Percentiles rank a stretch among this genome's conserved stretches.
phyloP scores from a whole-genome alignment of 2,888 invertebrate species.

The Chaetogeoica ovagalla region DNA sequence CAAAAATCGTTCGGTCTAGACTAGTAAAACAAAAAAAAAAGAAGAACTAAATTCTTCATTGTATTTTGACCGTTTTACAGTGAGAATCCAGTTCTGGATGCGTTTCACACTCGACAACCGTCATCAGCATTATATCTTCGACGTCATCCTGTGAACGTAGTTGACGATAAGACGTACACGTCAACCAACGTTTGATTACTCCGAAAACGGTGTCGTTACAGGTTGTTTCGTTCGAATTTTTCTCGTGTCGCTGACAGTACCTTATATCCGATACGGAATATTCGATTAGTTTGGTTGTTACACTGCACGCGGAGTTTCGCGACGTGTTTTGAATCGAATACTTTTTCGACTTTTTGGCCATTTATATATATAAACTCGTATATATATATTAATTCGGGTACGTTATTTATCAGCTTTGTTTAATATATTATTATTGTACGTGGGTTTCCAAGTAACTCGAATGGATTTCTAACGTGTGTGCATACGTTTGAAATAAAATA shows the following conservation, averaged over 20 bases:
- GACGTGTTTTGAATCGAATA: neutral
- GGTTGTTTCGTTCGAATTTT: too few species aligned
- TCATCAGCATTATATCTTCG: neutral
- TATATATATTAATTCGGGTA: too few species aligned
- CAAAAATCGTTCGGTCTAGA: too few species aligned
- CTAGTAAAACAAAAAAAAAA: too few species aligned
- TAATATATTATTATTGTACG: too few species aligned
- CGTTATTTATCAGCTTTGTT: neutral
- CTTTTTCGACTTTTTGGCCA: too few species aligned
- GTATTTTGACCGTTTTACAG: neutral
- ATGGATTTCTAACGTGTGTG: too few species aligned
- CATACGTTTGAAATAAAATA: too few species aligned
- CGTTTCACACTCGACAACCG: neutral
- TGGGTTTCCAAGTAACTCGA: too few species aligned
- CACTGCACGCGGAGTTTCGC: neutral
- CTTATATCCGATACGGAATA: neutral
- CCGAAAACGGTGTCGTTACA: neutral
- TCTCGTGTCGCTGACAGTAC: slow-evolving; percentile 4
- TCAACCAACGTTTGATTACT: neutral
- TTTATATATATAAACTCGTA: too few species aligned
- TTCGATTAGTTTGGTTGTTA: neutral
- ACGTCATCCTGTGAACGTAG: neutral
- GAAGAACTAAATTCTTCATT: too few species aligned
- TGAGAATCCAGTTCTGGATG: neutral
- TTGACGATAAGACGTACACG: neutral